A percentile compares a stretch with the other conserved stretches of the same genome.
phyloP scores from a whole-genome alignment of 2,888 invertebrate species.

The Clunio marinus region DNA sequence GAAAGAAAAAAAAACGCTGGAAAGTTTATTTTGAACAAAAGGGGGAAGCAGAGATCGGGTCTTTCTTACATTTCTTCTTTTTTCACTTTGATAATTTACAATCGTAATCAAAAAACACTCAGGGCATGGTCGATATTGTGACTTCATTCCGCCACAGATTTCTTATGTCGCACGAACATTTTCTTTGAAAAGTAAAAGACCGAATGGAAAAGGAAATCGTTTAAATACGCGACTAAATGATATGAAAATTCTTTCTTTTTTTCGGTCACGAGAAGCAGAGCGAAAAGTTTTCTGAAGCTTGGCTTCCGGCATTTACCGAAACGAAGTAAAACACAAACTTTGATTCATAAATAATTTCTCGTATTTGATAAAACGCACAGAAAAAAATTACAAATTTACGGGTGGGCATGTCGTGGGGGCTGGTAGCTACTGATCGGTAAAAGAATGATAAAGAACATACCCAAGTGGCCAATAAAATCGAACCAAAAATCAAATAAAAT shows the following conservation, averaged over 20 bases:
- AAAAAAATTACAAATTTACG: background rate
- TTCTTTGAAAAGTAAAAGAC: background rate
- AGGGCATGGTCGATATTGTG: slow-evolving; percentile 33
- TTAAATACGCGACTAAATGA: background rate
- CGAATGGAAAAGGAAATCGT: background rate
- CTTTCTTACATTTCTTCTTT: background rate
- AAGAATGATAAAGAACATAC: slow-evolving; percentile 24
- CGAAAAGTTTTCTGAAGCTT: too few species aligned
- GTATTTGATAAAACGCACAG: background rate
- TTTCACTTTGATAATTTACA: slow-evolving; percentile 26
- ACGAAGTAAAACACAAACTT: background rate
- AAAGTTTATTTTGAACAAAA: slow-evolving; percentile 34
- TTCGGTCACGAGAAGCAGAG: background rate
- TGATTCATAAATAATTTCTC: background rate
- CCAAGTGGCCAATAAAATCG: slow-evolving; percentile 38
- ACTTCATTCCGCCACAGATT: slow-evolving; percentile 17
- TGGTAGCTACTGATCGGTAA: background rate
- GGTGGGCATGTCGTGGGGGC: background rate
- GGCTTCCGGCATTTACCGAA: too few species aligned
- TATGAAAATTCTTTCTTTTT: background rate
- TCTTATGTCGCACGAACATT: slow-evolving; percentile 2
- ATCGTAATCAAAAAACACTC: slow-evolving; percentile 37
- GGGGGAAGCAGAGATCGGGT: slow-evolving; percentile 22
- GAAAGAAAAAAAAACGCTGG: slow-evolving; percentile 22
- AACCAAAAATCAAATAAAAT: slow-evolving; percentile 40